Conservation (phyloP, 2,888 invertebrate species). For the Rhogogaster chlorosoma region DNA sequence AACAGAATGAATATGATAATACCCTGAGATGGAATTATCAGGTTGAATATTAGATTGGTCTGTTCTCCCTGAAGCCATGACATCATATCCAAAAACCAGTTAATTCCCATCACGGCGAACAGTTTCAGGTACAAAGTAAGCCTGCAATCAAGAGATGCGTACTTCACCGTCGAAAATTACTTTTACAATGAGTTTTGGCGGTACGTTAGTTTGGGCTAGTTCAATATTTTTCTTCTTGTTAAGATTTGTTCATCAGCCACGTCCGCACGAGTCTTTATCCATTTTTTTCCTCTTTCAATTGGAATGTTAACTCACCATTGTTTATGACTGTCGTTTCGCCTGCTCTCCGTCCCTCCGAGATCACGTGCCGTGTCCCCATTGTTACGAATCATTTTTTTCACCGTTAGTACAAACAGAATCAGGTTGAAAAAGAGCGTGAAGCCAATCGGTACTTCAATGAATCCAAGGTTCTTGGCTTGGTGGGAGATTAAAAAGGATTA, state of each 20-base stretch:
- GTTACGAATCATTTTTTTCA: slow-evolving; percentile 83
- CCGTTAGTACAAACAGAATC: slow-evolving; percentile 84
- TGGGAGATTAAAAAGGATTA: slow-evolving; percentile 55
- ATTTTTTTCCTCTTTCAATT: not conserved
- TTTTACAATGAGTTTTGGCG: not conserved
- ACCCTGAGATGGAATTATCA: slow-evolving; percentile 85
- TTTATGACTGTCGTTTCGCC: slow-evolving; percentile 82
- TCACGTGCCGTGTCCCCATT: slow-evolving; percentile 84
- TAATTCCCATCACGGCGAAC: slow-evolving; percentile 92
- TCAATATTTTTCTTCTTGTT: too few relatives aligned
- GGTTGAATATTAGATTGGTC: slow-evolving; percentile 83
- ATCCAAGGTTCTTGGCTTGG: slow-evolving; percentile 81
- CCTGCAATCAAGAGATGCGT: slow-evolving; percentile 77
- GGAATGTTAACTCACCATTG: slow-evolving; percentile 77
- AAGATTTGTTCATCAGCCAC: not conserved
- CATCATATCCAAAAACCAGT: slow-evolving; percentile 89
- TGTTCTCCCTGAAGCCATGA: slow-evolving; percentile 81
- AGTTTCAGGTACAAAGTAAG: slow-evolving; percentile 89
- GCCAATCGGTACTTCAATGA: slow-evolving; percentile 86
- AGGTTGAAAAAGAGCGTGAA: slow-evolving; percentile 84
- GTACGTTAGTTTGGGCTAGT: too few relatives aligned
- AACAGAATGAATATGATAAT: slow-evolving; percentile 86
- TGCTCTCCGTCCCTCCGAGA: slow-evolving; percentile 83
- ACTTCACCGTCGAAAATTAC: not conserved
- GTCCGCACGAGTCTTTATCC: too few relatives aligned